phyloP scores from a whole-genome alignment of 2,888 invertebrate species.

The Isoperla grammatica region DNA sequence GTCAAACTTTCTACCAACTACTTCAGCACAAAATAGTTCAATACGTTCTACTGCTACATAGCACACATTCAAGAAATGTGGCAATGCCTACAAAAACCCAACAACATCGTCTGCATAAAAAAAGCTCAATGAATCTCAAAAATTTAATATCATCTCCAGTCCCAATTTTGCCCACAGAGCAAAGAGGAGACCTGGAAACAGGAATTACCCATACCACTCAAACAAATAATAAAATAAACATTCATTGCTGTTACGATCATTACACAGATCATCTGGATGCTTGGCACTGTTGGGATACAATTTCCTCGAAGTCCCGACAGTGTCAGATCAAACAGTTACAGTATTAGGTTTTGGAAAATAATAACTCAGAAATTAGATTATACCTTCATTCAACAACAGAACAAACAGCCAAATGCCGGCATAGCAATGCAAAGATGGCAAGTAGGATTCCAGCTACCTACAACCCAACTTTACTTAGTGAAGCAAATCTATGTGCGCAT shows the following conservation, averaged over 20 bases:
- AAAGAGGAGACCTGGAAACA: conserved; percentile 85
- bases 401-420: no score
- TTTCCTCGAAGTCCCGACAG: no score
- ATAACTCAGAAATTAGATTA: no score
- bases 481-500: no score
- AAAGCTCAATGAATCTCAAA: conserved; percentile 21
- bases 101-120: conserved; percentile 25
- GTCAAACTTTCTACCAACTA: conserved; percentile 38
- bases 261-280: no score
- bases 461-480: no score
- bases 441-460: no score
- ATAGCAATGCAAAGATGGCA: no score
- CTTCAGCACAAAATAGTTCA: conserved; percentile 39
- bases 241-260: conserved; percentile 94
- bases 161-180: conserved; percentile 72
- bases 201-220: conserved; percentile 23
- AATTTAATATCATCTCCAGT: conserved; percentile 34
- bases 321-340: no score
- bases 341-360: no score
- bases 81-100: conserved; percentile 13
- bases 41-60: conserved; percentile 28
- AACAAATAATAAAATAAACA: conserved; percentile 30
- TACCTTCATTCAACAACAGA: no score
- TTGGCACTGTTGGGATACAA: no score
- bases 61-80: conserved; percentile 26